These are phyloP conservation scores for Saccostrea cuccullata DNA, from an alignment of 1,140 invertebrate genomes.

Conservation along the genomic window DNA sequence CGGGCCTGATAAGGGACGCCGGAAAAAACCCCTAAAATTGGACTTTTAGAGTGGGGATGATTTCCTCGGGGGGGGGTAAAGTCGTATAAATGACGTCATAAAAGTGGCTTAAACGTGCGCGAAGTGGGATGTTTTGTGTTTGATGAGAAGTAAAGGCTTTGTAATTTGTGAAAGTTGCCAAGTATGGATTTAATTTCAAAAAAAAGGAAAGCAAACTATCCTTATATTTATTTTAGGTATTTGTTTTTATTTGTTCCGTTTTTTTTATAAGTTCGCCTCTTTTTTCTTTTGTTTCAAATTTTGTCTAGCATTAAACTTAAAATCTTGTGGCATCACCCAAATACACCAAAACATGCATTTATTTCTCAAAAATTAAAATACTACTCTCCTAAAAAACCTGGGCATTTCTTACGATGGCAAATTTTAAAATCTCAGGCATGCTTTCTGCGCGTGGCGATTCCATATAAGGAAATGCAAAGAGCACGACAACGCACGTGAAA, in stretches of 20 bases:
- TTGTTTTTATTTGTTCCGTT: background rate
- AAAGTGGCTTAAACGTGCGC: background rate
- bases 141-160: background rate
- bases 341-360: background rate
- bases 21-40: background rate
- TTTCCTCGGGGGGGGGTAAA: background rate
- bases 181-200: background rate
- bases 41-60: background rate
- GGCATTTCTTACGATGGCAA: background rate
- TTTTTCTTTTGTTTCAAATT: background rate
- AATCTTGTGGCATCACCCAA: background rate
- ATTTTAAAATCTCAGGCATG: background rate
- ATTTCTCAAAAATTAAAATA: background rate
- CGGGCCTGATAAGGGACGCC: background rate
- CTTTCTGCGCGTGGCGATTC: conserved; percentile 15
- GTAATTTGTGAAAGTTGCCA: background rate
- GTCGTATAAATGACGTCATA: conserved; percentile 22
- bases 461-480: conserved; percentile 19
- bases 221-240: too few relatives aligned
- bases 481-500: conserved; percentile 22
- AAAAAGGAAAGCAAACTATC: background rate
- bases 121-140: background rate
- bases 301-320: background rate
- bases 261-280: background rate
- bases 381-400: background rate